These are phyloP conservation scores for Vandiemenella viatica DNA, from an alignment of 2,888 invertebrate genomes.

Conservation along the genomic window DNA sequence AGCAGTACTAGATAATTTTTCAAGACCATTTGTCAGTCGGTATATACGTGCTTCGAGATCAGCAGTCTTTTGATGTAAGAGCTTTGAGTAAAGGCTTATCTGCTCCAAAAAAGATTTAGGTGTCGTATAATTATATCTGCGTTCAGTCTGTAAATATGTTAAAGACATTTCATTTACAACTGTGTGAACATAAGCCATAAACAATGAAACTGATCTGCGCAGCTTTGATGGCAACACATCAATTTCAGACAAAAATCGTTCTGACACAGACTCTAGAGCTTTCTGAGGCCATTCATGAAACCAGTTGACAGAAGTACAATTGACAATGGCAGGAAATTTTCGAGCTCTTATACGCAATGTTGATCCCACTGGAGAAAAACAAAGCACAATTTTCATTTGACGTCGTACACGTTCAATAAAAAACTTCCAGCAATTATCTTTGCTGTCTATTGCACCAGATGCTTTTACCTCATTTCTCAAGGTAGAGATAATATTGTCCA, in stretches of 20 bases:
- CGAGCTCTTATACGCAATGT: slow-evolving; percentile 72
- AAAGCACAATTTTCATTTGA: slow-evolving; percentile 49
- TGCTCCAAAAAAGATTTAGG: slow-evolving; percentile 92
- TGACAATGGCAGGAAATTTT: slow-evolving; percentile 87
- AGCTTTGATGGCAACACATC: slow-evolving; percentile 46
- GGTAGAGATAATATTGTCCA: slow-evolving; percentile 67
- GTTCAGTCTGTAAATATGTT: slow-evolving; percentile 69
- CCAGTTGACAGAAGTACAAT: slow-evolving; percentile 89
- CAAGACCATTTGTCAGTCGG: slow-evolving; percentile 73
- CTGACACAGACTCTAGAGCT: slow-evolving; percentile 78
- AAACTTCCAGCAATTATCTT: slow-evolving; percentile 85
- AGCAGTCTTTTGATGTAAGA: slow-evolving; percentile 6
- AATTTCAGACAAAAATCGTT: slow-evolving; percentile 63
- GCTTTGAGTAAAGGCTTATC: slow-evolving; percentile 50
- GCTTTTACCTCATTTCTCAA: slow-evolving; percentile 67
- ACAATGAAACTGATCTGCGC: slow-evolving; percentile 48
- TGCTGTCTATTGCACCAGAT: slow-evolving; percentile 64
- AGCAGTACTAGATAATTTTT: slow-evolving; percentile 73
- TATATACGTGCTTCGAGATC: slow-evolving; percentile 38
- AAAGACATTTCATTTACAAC: slow-evolving; percentile 76
- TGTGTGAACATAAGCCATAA: slow-evolving; percentile 83
- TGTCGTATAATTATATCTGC: slow-evolving; percentile 87
- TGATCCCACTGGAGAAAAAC: slow-evolving; percentile 89
- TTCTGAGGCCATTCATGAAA: slow-evolving; percentile 94
- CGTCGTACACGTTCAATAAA: slow-evolving; percentile 81